Evolutionary conservation across 2,113 vertebrate genomes (phyloP).

Genomic region (Mystacornis crossleyi): DNA sequence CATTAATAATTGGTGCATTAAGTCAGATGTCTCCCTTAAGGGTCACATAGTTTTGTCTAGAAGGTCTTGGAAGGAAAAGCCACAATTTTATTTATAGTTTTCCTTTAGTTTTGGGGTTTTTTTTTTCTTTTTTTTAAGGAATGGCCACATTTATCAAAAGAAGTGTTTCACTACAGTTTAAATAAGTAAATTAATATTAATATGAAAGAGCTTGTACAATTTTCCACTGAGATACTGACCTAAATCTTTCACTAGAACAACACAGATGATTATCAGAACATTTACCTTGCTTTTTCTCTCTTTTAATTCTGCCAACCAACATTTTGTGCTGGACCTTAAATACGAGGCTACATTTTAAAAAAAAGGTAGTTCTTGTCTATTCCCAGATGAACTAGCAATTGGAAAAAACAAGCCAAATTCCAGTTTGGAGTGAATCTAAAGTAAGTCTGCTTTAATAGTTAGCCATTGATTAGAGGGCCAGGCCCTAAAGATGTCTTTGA

Average conservation of each 20-base stretch:
- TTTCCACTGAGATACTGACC: neutral
- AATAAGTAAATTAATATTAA: neutral
- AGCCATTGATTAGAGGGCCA: neutral
- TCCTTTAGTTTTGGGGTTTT: no score
- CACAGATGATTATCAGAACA: neutral
- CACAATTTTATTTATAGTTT: neutral
- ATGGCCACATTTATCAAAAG: neutral
- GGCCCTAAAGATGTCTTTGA: neutral
- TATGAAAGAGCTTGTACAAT: neutral
- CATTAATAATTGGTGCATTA: neutral
- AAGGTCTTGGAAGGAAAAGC: neutral
- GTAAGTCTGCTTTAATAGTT: neutral
- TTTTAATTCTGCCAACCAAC: neutral
- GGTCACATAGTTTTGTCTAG: neutral
- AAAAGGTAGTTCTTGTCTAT: neutral
- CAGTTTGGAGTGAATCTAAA: neutral
- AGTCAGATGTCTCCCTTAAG: neutral
- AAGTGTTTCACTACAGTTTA: neutral
- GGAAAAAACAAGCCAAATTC: neutral
- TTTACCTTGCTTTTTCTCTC: neutral
- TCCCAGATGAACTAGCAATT: neutral
- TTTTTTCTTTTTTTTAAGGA: neutral
- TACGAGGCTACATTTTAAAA: neutral
- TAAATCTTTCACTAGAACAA: neutral
- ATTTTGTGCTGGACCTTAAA: neutral